phyloP scores from a whole-genome alignment of 2,888 invertebrate species.

The Tipula confusa region DNA sequence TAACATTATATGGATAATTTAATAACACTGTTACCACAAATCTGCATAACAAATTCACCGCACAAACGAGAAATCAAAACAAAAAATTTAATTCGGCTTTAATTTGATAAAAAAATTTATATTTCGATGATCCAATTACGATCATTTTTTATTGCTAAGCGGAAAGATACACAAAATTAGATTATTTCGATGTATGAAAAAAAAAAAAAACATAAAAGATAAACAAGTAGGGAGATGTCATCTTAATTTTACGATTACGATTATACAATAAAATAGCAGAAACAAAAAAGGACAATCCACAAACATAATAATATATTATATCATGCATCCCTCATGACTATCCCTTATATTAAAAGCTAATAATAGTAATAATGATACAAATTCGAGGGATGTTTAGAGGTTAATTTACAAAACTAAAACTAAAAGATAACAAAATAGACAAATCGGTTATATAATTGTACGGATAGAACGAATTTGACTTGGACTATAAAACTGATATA shows the following conservation, averaged over 20 bases:
- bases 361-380: conserved; percentile 12
- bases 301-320: too few species aligned
- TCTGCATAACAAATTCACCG: conserved; percentile 25
- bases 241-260: conserved; percentile 7
- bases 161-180: background rate
- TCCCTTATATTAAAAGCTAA: background rate
- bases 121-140: background rate
- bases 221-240: conserved; percentile 12
- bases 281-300: background rate
- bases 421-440: background rate
- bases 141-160: background rate
- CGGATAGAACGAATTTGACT: too few species aligned
- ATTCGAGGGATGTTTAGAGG: conserved; percentile 9
- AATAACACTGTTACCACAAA: conserved; percentile 25
- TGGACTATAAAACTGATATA: background rate
- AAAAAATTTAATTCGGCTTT: background rate
- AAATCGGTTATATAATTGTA: conserved; percentile 6
- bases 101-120: background rate
- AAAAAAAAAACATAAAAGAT: background rate
- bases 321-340: background rate
- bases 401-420: background rate
- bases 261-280: background rate
- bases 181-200: background rate
- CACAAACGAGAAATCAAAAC: background rate
- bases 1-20: too few species aligned